These are phyloP conservation scores for Caenorhabditis sinica DNA, from an alignment of 2,888 invertebrate genomes.

Conservation along the genomic window DNA sequence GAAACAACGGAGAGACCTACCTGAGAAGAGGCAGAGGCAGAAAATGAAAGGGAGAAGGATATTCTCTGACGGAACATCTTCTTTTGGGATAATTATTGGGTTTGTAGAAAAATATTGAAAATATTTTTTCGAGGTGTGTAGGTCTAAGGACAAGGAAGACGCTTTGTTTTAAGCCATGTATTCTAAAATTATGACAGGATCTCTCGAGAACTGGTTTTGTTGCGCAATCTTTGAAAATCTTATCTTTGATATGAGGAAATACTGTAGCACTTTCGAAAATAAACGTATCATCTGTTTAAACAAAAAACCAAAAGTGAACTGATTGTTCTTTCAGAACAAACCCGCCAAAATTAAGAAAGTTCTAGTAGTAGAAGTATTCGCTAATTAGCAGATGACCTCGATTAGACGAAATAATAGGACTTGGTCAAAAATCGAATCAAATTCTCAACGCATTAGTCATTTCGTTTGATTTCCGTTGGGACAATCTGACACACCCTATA, in stretches of 20 bases:
- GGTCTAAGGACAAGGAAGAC: too few relatives aligned
- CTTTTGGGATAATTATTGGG: conserved; percentile 9
- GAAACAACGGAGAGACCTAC: conserved; percentile 37
- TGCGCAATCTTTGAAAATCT: conserved; percentile 9
- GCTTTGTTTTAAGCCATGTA: too few relatives aligned
- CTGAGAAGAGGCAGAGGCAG: conserved; percentile 7
- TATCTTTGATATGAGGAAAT: background rate
- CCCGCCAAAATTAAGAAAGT: background rate
- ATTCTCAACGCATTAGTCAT: conserved; percentile 51
- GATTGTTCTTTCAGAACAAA: conserved; percentile 5
- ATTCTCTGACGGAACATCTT: background rate
- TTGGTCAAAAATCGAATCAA: conserved; percentile 37
- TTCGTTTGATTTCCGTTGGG: background rate
- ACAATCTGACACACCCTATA: conserved; percentile 23
- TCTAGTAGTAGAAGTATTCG: conserved; percentile 9
- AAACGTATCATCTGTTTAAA: background rate
- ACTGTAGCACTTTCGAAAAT: background rate
- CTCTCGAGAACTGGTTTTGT: background rate
- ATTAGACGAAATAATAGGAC: conserved; percentile 26
- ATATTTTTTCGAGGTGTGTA: background rate
- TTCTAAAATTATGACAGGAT: background rate
- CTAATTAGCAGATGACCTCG: conserved; percentile 58
- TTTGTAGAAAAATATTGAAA: background rate
- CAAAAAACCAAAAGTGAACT: background rate
- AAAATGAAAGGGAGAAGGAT: background rate